These are phyloP conservation scores for Drosophila subpulchrella DNA, from an alignment of 1,140 invertebrate species.

Conservation along the genomic window DNA sequence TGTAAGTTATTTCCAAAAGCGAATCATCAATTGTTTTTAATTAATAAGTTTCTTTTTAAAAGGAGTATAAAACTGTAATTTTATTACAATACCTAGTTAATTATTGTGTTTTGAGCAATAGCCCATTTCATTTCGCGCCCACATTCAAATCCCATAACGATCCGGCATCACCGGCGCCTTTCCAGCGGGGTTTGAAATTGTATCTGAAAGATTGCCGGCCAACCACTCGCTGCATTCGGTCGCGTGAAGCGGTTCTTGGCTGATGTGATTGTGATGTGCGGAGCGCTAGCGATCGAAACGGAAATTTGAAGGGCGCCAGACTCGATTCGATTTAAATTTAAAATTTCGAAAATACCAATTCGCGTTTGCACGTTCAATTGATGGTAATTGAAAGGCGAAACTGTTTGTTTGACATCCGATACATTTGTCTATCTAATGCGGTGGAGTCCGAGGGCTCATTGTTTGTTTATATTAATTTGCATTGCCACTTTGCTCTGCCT, in stretches of 20 bases:
- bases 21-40: too few species aligned
- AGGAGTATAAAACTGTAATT: too few species aligned
- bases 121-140: background rate
- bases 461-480: constrained; percentile 19
- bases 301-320: constrained; percentile 11
- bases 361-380: constrained; percentile 29
- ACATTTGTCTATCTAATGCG: background rate
- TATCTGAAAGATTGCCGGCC: constrained; percentile 4
- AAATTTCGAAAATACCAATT: constrained; percentile 8
- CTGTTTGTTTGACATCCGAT: constrained; percentile 14
- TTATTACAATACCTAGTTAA: too few species aligned
- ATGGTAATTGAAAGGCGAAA: constrained; percentile 26
- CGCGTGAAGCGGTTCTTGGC: constrained; percentile 8
- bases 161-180: constrained; percentile 1
- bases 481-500: constrained; percentile 7
- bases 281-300: constrained; percentile 30
- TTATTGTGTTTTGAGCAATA: background rate
- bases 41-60: too few species aligned
- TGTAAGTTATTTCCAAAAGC: too few species aligned
- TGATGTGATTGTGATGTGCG: constrained; percentile 26
- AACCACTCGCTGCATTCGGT: constrained; percentile 15
- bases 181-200: background rate
- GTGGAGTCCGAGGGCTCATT: constrained; percentile 1
- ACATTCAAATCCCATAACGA: background rate
- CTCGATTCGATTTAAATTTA: background rate